Base-by-base conservation (phyloP, 2,888 invertebrate genomes). In the Dasysyrphus tricinctus region DNA sequence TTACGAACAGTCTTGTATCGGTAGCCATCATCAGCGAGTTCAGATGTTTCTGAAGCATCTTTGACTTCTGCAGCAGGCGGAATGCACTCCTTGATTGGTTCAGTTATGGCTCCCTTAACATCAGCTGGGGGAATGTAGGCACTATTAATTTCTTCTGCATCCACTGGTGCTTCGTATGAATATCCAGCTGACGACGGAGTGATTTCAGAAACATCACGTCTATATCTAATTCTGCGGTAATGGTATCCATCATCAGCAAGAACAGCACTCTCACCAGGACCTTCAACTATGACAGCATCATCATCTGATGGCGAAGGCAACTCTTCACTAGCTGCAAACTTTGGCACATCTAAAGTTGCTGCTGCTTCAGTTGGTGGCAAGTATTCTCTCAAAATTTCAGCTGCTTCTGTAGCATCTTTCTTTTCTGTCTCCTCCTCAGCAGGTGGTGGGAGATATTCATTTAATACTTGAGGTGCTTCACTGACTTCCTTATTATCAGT, bases 401-500 rank as follows among this genome's bases (percentile, higher is more conserved):
- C 39, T 11, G 67, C 34, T 49, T 65, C 70, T 4, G 44, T 61
- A 1, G 24, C 19, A 37, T 65, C 73, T 6, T 59, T 42, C 19
- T 29, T 39, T 19, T 34, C 11, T 9, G 19, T 14, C 2, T 7
- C 11, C 16, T 47, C 57, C 9, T 70, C 73, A 32, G 49, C 59
- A 44, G 79, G 78, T 5, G 85, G 85, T 5, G 88, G 88, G n/a
- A 88, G 76, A 11, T 88, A 91, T 24, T 88, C 73, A 83, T 88
- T 29, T 72, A 76, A 24, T 5, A 81, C 44, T 14, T 49, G 56
- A 11, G 65, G 49, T 0, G 63, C 34, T 16, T 73, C 80, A 14
- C 47, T 76, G 11, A 34, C 44, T 11, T 82, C 86, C 14, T 69
- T 74, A 6, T 70, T 57, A 24, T 88, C 81, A 9, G 59, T 12